Percentiles rank a stretch among this genome's conserved stretches.
Evolutionary conservation across 2,113 vertebrate genomes (phyloP).

Genomic region (Ammospiza caudacuta): DNA sequence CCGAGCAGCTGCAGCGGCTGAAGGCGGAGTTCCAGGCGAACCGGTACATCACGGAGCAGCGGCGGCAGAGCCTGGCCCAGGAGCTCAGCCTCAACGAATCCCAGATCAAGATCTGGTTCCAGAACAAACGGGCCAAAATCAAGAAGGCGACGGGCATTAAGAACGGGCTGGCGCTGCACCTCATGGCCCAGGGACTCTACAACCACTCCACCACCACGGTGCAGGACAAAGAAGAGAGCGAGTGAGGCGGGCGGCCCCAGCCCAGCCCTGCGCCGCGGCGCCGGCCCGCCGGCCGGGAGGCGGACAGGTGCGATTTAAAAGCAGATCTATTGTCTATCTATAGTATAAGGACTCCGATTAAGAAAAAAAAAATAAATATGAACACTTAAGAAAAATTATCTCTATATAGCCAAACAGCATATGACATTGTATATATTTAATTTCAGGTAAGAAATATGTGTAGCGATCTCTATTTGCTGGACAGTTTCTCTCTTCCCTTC

Average conservation of each 20-base stretch:
- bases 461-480: constrained; percentile 86
- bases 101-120: constrained; percentile 95
- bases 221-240: constrained; percentile 96
- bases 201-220: constrained; percentile 94
- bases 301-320: constrained; percentile 87
- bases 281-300: constrained; percentile 54
- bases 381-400: constrained; percentile 80
- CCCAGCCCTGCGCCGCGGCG: constrained; percentile 3
- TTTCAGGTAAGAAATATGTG: constrained; percentile 89
- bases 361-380: constrained; percentile 68
- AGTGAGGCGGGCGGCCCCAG: constrained; percentile 67
- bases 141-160: constrained; percentile 91
- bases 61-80: constrained; percentile 88
- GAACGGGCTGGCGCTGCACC: constrained; percentile 89
- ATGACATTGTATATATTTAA: constrained; percentile 97
- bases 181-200: constrained; percentile 94
- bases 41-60: constrained; percentile 91
- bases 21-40: constrained; percentile 91
- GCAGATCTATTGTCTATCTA: constrained; percentile 88
- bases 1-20: constrained; percentile 91
- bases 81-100: constrained; percentile 93
- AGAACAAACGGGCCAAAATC: constrained; percentile 92
- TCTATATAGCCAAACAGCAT: constrained; percentile 96
- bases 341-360: constrained; percentile 83
- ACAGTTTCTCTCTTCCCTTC: constrained; percentile 69